phyloP scores from a whole-genome alignment of 1,140 invertebrate genomes.

The Drosophila pectinifera region DNA sequence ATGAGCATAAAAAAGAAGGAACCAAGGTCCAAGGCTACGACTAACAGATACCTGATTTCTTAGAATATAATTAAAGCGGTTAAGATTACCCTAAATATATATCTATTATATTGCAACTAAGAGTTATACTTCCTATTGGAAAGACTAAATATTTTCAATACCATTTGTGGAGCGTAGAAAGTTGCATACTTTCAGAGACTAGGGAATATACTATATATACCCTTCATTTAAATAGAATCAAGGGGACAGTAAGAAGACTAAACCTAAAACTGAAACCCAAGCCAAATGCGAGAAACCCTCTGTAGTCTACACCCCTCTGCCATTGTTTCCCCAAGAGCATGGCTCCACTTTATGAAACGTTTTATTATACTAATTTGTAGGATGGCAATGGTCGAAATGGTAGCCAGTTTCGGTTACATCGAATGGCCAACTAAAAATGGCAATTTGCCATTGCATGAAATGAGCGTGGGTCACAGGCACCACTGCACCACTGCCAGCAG shows the following conservation, averaged over 20 bases:
- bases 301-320: slow-evolving; percentile 10
- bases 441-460: slow-evolving; percentile 79
- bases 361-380: slow-evolving; percentile 85
- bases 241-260: background rate
- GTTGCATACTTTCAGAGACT: too few species aligned
- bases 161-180: background rate
- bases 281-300: slow-evolving; percentile 34
- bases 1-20: slow-evolving; percentile 35
- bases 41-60: background rate
- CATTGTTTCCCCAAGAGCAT: slow-evolving; percentile 27
- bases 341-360: slow-evolving; percentile 82
- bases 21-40: background rate
- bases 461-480: slow-evolving; percentile 26
- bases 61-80: too few species aligned
- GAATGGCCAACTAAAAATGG: slow-evolving; percentile 82
- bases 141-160: background rate
- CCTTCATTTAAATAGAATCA: background rate
- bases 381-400: slow-evolving; percentile 67
- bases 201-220: too few species aligned
- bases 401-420: slow-evolving; percentile 81
- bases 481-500: slow-evolving; percentile 24
- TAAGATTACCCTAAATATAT: too few species aligned
- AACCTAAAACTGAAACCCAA: slow-evolving; percentile 38
- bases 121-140: too few species aligned
- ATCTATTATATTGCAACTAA: too few species aligned